Evolutionary conservation across 2,113 vertebrate species (phyloP).

Genomic region (Verasper variegatus): DNA sequence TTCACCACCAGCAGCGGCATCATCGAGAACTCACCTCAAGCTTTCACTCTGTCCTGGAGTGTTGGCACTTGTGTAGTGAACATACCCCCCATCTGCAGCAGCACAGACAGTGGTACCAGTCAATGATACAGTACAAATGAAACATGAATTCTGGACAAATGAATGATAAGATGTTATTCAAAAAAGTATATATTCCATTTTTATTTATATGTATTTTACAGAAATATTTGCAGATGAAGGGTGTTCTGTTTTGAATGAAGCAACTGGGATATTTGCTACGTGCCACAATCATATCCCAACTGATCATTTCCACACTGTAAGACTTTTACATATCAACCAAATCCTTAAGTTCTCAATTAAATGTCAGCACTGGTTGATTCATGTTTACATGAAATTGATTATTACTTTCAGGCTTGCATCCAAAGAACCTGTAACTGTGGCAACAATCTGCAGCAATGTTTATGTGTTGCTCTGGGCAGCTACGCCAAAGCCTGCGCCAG

Average conservation of each 20-base stretch:
- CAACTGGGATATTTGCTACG: conserved; percentile 79
- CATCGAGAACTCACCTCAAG: conserved; percentile 70
- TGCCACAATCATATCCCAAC: conserved; percentile 81
- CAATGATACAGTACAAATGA: neutral
- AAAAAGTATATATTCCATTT: neutral
- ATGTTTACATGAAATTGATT: neutral
- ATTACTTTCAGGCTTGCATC: conserved; percentile 73
- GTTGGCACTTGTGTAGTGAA: conserved; percentile 57
- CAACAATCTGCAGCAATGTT: conserved; percentile 43
- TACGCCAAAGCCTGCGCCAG: conserved; percentile 79
- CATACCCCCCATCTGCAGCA: conserved; percentile 71
- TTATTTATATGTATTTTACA: conserved; percentile 47
- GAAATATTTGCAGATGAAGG: conserved; percentile 83
- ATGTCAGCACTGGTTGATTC: neutral
- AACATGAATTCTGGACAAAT: neutral
- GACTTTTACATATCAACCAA: neutral
- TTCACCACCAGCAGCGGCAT: conserved; percentile 76
- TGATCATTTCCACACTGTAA: conserved; percentile 75
- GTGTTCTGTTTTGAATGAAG: conserved; percentile 77
- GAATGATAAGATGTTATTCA: neutral
- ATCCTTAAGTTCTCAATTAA: neutral
- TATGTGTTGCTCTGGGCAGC: conserved; percentile 76
- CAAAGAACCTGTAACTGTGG: conserved; percentile 71
- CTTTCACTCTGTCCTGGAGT: conserved; percentile 77
- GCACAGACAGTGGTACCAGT: conserved; percentile 79